Percentiles rank a stretch among this genome's conserved stretches.
Conservation (phyloP, 2,888 invertebrate species). For the Leptarthrus brevirostris region DNA sequence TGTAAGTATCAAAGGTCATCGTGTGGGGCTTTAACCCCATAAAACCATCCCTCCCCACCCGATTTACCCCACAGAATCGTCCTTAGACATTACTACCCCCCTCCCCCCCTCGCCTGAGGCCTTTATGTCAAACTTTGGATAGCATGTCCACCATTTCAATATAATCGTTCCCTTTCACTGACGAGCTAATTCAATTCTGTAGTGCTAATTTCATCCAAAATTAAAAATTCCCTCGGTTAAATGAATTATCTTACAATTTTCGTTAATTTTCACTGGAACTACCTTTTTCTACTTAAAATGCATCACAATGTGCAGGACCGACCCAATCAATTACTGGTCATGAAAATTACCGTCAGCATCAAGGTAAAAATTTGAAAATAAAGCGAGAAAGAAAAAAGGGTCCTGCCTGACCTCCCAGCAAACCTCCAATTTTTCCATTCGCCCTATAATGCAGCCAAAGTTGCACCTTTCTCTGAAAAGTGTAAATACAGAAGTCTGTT, state of each 20-base stretch:
- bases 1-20: too few relatives aligned
- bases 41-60: too few relatives aligned
- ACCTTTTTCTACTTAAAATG: slow-evolving; percentile 33
- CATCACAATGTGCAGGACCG: slow-evolving; percentile 38
- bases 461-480: neutral
- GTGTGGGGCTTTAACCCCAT: too few relatives aligned
- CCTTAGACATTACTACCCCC: too few relatives aligned
- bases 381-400: neutral
- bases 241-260: slow-evolving; percentile 41
- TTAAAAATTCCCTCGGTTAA: slow-evolving; percentile 31
- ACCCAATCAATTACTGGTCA: slow-evolving; percentile 43
- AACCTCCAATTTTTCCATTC: slow-evolving; percentile 37
- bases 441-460: slow-evolving; percentile 40
- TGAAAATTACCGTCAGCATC: slow-evolving; percentile 35
- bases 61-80: too few relatives aligned
- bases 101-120: too few relatives aligned
- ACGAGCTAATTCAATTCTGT: slow-evolving; percentile 24
- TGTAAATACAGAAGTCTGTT: slow-evolving; percentile 39
- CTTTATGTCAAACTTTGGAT: too few relatives aligned
- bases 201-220: slow-evolving; percentile 23
- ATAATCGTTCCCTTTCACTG: too few relatives aligned
- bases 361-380: slow-evolving; percentile 5
- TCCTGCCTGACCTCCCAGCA: neutral
- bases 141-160: too few relatives aligned
- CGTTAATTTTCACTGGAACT: slow-evolving; percentile 31